A percentile compares a stretch with the other conserved stretches of the same genome.
Conservation (phyloP, 37 sponge, comb jelly and placozoan genomes). For the Aphrocallistes beatrix region DNA sequence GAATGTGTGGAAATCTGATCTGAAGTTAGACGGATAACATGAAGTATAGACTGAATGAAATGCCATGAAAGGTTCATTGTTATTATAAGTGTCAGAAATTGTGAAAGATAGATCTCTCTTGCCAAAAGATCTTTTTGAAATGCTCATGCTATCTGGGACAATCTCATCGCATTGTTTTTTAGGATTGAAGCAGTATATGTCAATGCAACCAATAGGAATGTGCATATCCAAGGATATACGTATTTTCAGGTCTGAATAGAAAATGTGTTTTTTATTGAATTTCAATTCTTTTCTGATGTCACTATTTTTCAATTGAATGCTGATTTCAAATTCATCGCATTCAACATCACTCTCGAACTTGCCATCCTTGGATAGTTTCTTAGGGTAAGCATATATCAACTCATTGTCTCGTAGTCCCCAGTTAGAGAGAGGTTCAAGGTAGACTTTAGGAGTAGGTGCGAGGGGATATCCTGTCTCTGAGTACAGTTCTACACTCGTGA, state of each 20-base stretch:
- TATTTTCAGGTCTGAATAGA: not conserved
- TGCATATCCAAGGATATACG: not conserved
- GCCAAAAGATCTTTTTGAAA: not conserved
- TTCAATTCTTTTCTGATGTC: not conserved
- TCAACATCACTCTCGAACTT: not conserved
- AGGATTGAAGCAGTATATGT: not conserved
- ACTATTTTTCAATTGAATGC: not conserved
- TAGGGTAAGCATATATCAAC: not conserved
- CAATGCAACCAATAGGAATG: not conserved
- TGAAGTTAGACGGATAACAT: not conserved
- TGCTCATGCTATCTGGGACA: not conserved
- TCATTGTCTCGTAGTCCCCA: not conserved
- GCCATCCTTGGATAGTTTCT: not conserved
- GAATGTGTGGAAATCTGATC: not conserved
- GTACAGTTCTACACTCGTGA: not conserved
- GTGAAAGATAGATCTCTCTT: not conserved
- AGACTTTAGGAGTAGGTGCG: not conserved
- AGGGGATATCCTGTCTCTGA: not conserved
- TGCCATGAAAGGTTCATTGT: too few species aligned
- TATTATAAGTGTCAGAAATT: not conserved
- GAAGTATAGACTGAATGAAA: not conserved
- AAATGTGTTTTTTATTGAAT: not conserved
- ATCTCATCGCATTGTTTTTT: not conserved
- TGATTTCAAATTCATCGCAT: not conserved
- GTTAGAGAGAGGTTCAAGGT: not conserved